Evolutionary conservation across 1,140 invertebrate species (phyloP).

Genomic region (Kradibia gibbosae): DNA sequence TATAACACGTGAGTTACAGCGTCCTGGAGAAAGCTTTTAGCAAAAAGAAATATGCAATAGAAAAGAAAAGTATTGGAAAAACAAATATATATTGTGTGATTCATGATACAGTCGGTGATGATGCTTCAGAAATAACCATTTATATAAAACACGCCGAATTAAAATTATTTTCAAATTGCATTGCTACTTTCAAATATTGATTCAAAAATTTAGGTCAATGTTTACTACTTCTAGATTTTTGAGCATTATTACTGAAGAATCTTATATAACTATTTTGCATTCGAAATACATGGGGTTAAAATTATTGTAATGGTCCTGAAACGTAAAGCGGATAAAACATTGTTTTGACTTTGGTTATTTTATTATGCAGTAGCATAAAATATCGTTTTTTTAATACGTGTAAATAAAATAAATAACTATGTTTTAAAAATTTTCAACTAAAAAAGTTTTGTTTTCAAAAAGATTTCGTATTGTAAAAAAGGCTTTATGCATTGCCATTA

Average conservation of each 20-base stretch:
- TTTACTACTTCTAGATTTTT: neutral
- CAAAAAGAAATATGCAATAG: conserved; percentile 18
- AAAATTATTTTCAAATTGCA: neutral
- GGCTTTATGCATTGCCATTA: too few relatives aligned
- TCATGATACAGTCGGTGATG: neutral
- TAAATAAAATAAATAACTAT: too few relatives aligned
- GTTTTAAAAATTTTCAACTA: too few relatives aligned
- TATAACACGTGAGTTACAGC: conserved; percentile 37
- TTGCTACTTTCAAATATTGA: neutral
- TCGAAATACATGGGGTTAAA: neutral
- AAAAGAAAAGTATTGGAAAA: neutral
- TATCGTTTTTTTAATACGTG: too few relatives aligned
- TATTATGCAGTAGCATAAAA: too few relatives aligned
- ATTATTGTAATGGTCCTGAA: too few relatives aligned
- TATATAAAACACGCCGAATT: neutral
- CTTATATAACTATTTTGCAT: neutral
- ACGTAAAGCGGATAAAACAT: too few relatives aligned
- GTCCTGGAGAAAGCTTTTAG: conserved; percentile 41
- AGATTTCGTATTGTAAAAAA: too few relatives aligned
- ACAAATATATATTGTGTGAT: conserved; percentile 21
- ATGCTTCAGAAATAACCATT: neutral
- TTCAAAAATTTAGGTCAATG: neutral
- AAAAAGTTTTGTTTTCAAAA: too few relatives aligned
- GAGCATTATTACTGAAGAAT: neutral
- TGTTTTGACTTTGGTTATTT: too few relatives aligned